A percentile compares a stretch with the other conserved stretches of the same genome.
Evolutionary conservation across 2,113 vertebrate species (phyloP).

Genomic region (Potamarius usumacintae): DNA sequence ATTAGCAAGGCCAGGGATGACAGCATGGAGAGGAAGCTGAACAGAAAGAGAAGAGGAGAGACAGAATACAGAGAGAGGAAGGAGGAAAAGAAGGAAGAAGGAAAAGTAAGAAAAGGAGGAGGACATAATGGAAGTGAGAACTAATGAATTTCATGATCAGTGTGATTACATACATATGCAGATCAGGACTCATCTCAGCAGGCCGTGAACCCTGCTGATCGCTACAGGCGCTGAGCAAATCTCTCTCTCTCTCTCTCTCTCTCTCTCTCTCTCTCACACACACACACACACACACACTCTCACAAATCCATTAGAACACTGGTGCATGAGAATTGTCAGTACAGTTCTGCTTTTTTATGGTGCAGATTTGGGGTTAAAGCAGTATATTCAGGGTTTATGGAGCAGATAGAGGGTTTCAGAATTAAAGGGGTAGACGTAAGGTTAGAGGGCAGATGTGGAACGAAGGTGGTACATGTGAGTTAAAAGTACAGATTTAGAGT

Average conservation of each 20-base stretch:
- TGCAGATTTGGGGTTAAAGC: neutral
- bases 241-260: neutral
- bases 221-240: conserved; percentile 14
- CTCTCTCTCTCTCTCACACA: neutral
- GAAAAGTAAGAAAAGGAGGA: conserved; percentile 37
- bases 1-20: neutral
- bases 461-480: neutral
- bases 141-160: conserved; percentile 60
- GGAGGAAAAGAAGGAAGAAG: conserved; percentile 24
- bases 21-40: neutral
- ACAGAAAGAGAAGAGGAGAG: neutral
- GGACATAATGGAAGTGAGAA: conserved; percentile 48
- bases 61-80: conserved; percentile 7
- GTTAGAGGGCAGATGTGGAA: neutral
- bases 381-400: neutral
- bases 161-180: conserved; percentile 10
- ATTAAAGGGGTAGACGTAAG: neutral
- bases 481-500: neutral
- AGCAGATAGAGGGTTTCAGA: neutral
- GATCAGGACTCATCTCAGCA: neutral
- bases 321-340: neutral
- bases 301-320: neutral
- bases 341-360: neutral
- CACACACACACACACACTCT: neutral
- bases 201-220: conserved; percentile 37